phyloP scores from a whole-genome alignment of 1,140 invertebrate genomes.

The Diplogasteroides magnus region DNA sequence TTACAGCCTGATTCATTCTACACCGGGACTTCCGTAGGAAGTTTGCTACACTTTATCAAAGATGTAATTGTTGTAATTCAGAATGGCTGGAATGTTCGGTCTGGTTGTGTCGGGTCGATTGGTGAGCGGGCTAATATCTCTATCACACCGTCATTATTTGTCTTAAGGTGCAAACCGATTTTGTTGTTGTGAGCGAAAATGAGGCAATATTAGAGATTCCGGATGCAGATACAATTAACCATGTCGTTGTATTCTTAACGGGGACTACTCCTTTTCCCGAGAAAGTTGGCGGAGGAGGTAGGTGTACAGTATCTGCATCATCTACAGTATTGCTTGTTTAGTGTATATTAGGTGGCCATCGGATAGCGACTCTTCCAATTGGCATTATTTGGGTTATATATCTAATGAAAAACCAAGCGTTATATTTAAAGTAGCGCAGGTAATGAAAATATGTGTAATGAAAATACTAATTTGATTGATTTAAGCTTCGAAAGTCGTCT shows the following conservation, averaged over 20 bases:
- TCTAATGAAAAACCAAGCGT: not conserved
- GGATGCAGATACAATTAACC: not conserved
- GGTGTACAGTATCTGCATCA: not conserved
- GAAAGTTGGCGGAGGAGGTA: not conserved
- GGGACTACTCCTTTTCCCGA: not conserved
- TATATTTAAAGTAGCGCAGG: not conserved
- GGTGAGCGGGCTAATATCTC: too few species aligned
- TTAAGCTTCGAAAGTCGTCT: too few species aligned
- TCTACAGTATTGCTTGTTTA: not conserved
- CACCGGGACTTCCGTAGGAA: too few species aligned
- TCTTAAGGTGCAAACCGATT: not conserved
- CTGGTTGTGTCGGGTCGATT: not conserved
- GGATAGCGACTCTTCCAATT: not conserved
- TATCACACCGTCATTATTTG: too few species aligned
- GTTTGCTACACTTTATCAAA: too few species aligned
- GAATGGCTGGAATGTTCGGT: not conserved
- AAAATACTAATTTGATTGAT: too few species aligned
- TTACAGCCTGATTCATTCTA: too few species aligned
- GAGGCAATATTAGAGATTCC: not conserved
- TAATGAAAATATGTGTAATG: too few species aligned
- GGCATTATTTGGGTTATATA: not conserved
- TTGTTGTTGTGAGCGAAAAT: not conserved
- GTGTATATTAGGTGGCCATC: not conserved
- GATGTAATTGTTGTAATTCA: too few species aligned
- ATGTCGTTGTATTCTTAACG: not conserved